Conservation (phyloP, 1,140 invertebrate species). For the Lepidotrigona ventralis region DNA sequence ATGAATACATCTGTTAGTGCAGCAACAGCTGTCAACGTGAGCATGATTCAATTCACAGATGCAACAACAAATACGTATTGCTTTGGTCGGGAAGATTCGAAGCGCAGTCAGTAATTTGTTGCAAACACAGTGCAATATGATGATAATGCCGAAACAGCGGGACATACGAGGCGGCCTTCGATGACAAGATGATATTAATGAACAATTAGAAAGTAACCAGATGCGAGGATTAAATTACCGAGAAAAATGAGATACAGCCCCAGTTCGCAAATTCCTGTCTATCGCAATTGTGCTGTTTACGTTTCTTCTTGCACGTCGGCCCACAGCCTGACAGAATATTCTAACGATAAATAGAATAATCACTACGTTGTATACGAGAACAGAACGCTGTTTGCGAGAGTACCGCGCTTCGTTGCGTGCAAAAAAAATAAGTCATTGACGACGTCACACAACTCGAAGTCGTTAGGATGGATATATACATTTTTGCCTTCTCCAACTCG, state of each 20-base stretch:
- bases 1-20: conserved; percentile 18
- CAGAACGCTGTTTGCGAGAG: conserved; percentile 37
- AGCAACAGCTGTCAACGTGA: no score
- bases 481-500: conserved; percentile 15
- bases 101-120: not conserved
- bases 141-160: not conserved
- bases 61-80: no score
- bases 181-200: not conserved
- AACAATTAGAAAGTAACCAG: conserved; percentile 7
- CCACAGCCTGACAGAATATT: conserved; percentile 55
- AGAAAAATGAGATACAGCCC: not conserved
- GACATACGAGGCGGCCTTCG: not conserved
- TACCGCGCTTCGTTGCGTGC: conserved; percentile 51
- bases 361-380: conserved; percentile 24
- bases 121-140: not conserved
- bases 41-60: no score
- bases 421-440: conserved; percentile 54
- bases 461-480: conserved; percentile 34
- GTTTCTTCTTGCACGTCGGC: conserved; percentile 81
- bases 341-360: no score
- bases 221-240: conserved; percentile 24
- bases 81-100: not conserved
- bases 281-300: conserved; percentile 88
- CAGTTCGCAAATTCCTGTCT: conserved; percentile 82
- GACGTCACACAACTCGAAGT: conserved; percentile 44